Base-by-base conservation (phyloP, 2,113 vertebrate species). In the Corythornis cristatus region DNA sequence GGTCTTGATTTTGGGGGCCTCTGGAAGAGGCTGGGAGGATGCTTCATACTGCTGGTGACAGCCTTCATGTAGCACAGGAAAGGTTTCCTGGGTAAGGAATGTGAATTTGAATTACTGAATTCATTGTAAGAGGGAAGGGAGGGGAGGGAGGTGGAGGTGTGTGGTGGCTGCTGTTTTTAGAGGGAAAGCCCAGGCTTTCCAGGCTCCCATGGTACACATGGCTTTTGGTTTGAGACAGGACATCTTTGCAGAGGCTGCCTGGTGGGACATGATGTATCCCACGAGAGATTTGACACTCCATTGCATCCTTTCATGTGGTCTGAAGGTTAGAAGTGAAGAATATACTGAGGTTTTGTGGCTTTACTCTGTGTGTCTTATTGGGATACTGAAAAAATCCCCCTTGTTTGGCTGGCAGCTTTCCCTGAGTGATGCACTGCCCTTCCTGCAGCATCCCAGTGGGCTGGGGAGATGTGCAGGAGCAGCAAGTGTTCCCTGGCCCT, bases 211-310 rank as follows among this genome's bases (percentile, higher is more conserved):
- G 17, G 35, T 48, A 15, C 57, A 1, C 0, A 2, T 75, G 67
- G 35, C 26, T 67, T 54, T 43, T 13, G 75, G 64, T 45, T 60
- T 87, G 31, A 42, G 61, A 46, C 12, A 31, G 62, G 7, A 37
- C 64, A 28, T 42, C 21, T 57, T 0, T 45, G 37, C 48, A 45
- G 23, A 12, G 17, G 5, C 3, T 22, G 37, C 12, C 22, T 0
- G 0, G 0, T 35, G 48, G 31, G 64, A 28, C 26, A 6, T 0
- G 10, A 9, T 25, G 7, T 42, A 15, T 70, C 25, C 25, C 8
- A 5, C 1, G 1, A 8, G 9, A 13, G 68, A 42, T 80, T 23
- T 92, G 77, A 37, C 11, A 6, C 48, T 75, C 37, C 15, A 2
- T 54, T 68, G 42, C 42, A 73, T 81, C 71, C 56, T 35, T 92